Evolutionary conservation across 2,888 invertebrate genomes (phyloP).

Genomic region (Limnephilus rhombicus): DNA sequence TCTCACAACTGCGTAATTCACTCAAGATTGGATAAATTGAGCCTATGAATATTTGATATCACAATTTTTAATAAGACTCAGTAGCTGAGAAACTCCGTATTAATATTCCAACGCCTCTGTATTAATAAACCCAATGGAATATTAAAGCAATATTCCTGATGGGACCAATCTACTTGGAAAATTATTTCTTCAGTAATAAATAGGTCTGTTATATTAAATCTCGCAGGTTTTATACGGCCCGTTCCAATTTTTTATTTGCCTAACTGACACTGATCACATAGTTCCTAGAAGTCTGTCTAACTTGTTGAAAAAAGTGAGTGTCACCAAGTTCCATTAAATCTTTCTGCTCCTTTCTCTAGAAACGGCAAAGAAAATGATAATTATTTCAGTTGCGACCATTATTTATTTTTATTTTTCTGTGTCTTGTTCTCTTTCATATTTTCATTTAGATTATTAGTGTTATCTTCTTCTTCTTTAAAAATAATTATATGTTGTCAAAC

Average conservation of each 20-base stretch:
- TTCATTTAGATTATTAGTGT: too few relatives aligned
- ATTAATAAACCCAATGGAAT: neutral
- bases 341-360: neutral
- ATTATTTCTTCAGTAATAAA: neutral
- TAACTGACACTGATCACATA: neutral
- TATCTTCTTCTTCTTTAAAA: too few relatives aligned
- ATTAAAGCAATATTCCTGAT: neutral
- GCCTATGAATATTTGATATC: neutral
- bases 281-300: neutral
- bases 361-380: neutral
- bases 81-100: neutral
- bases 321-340: neutral
- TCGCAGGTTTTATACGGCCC: neutral
- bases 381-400: too few relatives aligned
- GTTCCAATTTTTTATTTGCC: neutral
- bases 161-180: neutral
- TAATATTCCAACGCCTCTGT: neutral
- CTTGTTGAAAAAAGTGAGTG: neutral
- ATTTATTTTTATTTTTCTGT: too few relatives aligned
- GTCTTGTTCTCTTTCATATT: too few relatives aligned
- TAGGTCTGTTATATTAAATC: neutral
- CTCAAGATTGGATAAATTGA: neutral
- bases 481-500: too few relatives aligned
- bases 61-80: neutral
- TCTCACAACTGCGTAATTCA: neutral